phyloP scores from a whole-genome alignment of 2,113 vertebrate species.

The Pseudorectes ferrugineus region DNA sequence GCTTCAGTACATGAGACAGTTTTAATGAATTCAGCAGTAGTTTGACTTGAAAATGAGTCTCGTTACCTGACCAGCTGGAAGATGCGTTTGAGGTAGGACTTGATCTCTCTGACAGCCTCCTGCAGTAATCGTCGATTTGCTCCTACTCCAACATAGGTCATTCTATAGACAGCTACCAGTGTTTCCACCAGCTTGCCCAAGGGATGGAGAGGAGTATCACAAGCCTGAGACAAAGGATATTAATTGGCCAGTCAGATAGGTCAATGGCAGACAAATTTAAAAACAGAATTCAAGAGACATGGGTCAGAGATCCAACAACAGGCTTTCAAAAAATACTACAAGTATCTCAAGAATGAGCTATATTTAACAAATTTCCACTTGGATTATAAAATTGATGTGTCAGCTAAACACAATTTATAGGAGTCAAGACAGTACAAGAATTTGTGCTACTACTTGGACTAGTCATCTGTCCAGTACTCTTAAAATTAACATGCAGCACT shows the following conservation, averaged over 20 bases:
- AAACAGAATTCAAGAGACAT: not conserved
- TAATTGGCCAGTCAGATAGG: not conserved
- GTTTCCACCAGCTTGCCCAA: slow-evolving; percentile 90
- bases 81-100: slow-evolving; percentile 92
- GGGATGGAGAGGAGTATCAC: slow-evolving; percentile 94
- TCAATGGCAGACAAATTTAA: not conserved
- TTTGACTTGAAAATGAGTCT: not conserved
- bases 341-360: not conserved
- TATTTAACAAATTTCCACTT: not conserved
- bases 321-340: not conserved
- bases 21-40: not conserved
- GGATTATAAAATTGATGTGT: not conserved
- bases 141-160: slow-evolving; percentile 97
- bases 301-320: not conserved
- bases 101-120: slow-evolving; percentile 94
- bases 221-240: slow-evolving; percentile 76
- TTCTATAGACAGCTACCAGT: slow-evolving; percentile 92
- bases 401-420: not conserved
- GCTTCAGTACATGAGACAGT: not conserved
- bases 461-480: not conserved
- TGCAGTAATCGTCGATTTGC: slow-evolving; percentile 90
- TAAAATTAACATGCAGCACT: not conserved
- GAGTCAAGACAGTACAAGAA: not conserved
- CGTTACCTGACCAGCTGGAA: slow-evolving; percentile 89
- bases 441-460: not conserved